Evolutionary conservation across 2,113 vertebrate species (phyloP).

Genomic region (Bothrops jararaca): DNA sequence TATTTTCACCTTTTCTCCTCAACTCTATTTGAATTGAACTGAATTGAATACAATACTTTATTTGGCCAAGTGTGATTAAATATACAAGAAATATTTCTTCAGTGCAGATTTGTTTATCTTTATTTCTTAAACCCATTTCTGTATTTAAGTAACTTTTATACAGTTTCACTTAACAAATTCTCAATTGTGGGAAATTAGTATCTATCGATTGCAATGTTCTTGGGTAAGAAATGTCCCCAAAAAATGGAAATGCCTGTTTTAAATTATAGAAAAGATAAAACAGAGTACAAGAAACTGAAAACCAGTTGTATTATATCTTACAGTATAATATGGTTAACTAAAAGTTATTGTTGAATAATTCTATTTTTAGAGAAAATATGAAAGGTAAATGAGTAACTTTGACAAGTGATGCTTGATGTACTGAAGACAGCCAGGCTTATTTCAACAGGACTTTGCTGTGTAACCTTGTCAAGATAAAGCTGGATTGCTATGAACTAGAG

Average conservation of each 20-base stretch:
- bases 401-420: background rate
- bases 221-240: background rate
- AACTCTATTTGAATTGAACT: background rate
- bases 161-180: background rate
- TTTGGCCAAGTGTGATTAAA: background rate
- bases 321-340: background rate
- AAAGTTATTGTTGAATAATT: background rate
- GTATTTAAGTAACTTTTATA: background rate
- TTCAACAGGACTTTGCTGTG: constrained; percentile 85
- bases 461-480: constrained; percentile 93
- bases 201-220: background rate
- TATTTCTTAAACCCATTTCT: background rate
- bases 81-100: background rate
- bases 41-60: background rate
- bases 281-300: background rate
- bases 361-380: background rate
- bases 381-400: background rate
- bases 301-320: background rate
- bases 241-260: background rate
- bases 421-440: constrained; percentile 26
- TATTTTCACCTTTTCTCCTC: background rate
- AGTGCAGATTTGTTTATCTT: background rate
- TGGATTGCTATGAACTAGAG: constrained; percentile 95
- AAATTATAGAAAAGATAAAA: background rate
- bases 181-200: background rate